phyloP scores from a whole-genome alignment of 2,888 invertebrate species.

The Zeuzera pyrina region DNA sequence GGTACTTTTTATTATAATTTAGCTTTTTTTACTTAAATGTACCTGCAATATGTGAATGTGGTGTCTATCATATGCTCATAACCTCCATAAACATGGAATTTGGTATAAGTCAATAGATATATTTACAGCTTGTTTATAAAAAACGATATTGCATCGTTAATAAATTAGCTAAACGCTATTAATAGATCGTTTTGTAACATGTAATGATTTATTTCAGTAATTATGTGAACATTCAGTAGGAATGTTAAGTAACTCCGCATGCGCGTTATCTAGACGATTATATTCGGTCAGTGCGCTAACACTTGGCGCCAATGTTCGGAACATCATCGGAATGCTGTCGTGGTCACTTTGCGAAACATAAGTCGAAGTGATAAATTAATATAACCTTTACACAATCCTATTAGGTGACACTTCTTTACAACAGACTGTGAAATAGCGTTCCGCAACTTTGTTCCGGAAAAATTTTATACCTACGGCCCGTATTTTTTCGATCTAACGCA shows the following conservation, averaged over 20 bases:
- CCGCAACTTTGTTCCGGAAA: too few relatives aligned
- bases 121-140: not conserved
- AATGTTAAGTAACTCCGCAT: slow-evolving; percentile 65
- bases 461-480: too few relatives aligned
- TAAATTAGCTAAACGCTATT: too few relatives aligned
- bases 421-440: too few relatives aligned
- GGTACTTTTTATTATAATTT: too few relatives aligned
- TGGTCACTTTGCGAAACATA: slow-evolving; percentile 8
- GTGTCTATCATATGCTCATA: too few relatives aligned
- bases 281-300: slow-evolving; percentile 61
- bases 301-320: slow-evolving; percentile 37
- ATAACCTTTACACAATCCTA: too few relatives aligned
- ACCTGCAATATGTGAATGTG: too few relatives aligned
- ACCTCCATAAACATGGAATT: not conserved
- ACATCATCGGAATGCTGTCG: slow-evolving; percentile 9
- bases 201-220: slow-evolving; percentile 57
- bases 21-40: too few relatives aligned
- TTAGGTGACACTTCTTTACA: too few relatives aligned
- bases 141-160: not conserved
- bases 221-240: slow-evolving; percentile 56
- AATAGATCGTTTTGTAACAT: slow-evolving; percentile 12
- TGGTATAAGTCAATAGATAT: not conserved
- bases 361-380: too few relatives aligned
- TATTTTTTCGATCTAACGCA: too few relatives aligned
- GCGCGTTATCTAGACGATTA: slow-evolving; percentile 31